phyloP scores from a whole-genome alignment of 2,888 invertebrate genomes.

The Pandemis cinnamomeana region DNA sequence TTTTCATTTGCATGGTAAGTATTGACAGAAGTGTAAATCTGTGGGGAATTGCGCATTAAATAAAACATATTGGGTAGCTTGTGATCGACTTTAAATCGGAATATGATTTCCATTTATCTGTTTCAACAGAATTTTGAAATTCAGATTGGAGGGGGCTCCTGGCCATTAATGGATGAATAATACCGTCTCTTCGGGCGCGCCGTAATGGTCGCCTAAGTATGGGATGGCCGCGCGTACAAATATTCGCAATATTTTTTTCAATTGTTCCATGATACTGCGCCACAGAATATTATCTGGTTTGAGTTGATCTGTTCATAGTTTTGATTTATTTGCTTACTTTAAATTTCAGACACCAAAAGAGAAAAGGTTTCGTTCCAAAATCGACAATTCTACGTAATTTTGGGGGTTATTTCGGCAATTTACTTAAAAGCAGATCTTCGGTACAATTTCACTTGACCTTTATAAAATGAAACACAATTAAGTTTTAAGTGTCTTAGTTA shows the following conservation, averaged over 20 bases:
- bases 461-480: neutral
- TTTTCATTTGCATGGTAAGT: conserved; percentile 19
- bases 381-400: neutral
- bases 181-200: conserved; percentile 49
- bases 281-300: neutral
- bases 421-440: neutral
- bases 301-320: neutral
- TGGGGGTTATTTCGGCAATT: neutral
- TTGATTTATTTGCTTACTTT: neutral
- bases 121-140: conserved; percentile 70
- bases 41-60: conserved; percentile 12
- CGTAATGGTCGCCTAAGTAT: conserved; percentile 66
- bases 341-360: neutral
- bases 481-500: neutral
- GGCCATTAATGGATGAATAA: conserved; percentile 72
- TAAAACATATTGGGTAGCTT: conserved; percentile 41
- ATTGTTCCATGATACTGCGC: neutral
- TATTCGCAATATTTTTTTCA: neutral
- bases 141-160: conserved; percentile 57
- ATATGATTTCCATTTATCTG: conserved; percentile 70
- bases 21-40: conserved; percentile 10
- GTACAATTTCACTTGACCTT: neutral
- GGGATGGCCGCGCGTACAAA: conserved; percentile 36
- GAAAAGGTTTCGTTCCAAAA: neutral
- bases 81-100: conserved; percentile 55